These are phyloP conservation scores for Venturia canescens DNA, from an alignment of 1,140 invertebrate genomes.

Conservation along the genomic window DNA sequence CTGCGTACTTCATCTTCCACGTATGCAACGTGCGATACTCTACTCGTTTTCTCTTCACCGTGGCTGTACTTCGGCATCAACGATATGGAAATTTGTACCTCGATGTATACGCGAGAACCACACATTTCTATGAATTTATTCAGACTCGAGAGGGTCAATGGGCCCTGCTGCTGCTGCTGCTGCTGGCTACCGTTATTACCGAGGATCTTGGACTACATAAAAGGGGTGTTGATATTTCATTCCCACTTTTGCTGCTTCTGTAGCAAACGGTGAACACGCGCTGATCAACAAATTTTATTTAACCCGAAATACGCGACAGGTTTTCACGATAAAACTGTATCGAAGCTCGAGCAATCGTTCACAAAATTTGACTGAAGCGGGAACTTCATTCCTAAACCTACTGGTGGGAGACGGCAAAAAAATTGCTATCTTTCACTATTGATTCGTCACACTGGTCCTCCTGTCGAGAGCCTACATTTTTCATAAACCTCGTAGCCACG, in stretches of 20 bases:
- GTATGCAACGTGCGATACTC: constrained; percentile 30
- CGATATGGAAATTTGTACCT: constrained; percentile 34
- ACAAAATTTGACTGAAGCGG: background rate
- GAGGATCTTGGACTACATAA: background rate
- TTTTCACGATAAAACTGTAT: background rate
- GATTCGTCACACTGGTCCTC: no score
- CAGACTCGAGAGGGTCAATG: constrained; percentile 31
- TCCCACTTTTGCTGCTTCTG: background rate
- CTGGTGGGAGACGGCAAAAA: no score
- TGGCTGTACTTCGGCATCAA: background rate
- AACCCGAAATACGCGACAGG: background rate
- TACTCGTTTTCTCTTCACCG: constrained; percentile 6
- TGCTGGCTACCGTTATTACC: constrained; percentile 1
- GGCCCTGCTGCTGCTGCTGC: constrained; percentile 42
- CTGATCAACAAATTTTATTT: background rate
- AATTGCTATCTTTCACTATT: no score
- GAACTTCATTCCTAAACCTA: no score
- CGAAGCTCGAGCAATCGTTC: background rate
- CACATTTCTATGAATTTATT: constrained; percentile 50
- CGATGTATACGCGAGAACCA: background rate
- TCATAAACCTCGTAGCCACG: no score
- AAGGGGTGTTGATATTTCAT: background rate
- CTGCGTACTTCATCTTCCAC: background rate
- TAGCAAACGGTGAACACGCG: background rate
- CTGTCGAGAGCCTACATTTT: no score